Conservation (phyloP, 2,113 vertebrate genomes). For the Eonycteris spelaea region DNA sequence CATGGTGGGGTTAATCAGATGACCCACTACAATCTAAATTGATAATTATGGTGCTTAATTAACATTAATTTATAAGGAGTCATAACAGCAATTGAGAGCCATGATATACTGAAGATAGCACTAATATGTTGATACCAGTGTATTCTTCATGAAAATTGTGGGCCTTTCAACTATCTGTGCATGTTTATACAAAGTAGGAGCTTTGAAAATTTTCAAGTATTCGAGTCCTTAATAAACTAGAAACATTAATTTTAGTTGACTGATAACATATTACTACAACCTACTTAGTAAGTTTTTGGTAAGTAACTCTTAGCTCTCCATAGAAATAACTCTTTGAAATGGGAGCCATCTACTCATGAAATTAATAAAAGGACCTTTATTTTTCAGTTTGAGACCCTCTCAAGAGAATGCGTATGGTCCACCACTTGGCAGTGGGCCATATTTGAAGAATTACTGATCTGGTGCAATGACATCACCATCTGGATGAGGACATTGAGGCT, state of each 20-base stretch:
- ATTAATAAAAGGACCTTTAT: background rate
- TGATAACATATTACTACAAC: background rate
- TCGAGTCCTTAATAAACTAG: background rate
- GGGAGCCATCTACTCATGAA: background rate
- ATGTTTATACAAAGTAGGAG: background rate
- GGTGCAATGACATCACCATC: background rate
- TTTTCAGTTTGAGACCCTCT: background rate
- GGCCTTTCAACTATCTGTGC: background rate
- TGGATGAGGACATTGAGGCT: background rate
- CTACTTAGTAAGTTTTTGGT: background rate
- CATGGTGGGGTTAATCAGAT: background rate
- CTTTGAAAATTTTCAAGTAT: background rate
- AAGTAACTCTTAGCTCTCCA: background rate
- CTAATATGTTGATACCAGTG: background rate
- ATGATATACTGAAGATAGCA: background rate
- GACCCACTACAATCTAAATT: background rate
- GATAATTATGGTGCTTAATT: slow-evolving; percentile 12
- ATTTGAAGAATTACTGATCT: background rate
- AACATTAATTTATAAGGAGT: slow-evolving; percentile 1
- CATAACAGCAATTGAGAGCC: background rate
- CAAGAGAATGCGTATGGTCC: background rate
- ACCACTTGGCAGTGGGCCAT: background rate
- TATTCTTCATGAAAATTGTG: background rate
- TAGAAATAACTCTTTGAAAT: background rate
- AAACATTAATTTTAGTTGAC: background rate